Evolutionary conservation across 2,888 invertebrate species (phyloP), one percentile per base, ranked within the genome.

Genomic region (Drosophila mettleri): DNA sequence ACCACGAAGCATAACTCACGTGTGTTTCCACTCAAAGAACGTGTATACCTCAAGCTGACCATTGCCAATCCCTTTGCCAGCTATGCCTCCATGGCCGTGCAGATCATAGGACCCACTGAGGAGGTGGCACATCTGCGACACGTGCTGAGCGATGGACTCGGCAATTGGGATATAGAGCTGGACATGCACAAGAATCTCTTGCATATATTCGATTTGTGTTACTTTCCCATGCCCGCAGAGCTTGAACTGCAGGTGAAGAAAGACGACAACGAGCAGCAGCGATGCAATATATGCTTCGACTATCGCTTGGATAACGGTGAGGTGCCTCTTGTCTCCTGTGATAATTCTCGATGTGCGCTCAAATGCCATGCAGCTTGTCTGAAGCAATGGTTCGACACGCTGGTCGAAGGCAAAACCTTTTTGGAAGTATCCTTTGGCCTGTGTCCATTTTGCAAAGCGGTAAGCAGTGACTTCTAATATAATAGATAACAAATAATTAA

Each of bases 361-460:
- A 87, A 91, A 18, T 92, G 85, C 70, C 92, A 92, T 78, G 86
- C 89, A 0, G 79, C 75, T 27, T 92, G 92, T 46, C 62, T 92
- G 18, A 90, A 88, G 62, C 85, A 92, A 69, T 92, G 92, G 92
- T 92, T 92, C 51, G 79, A 89, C 16, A 91, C 90, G 1, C 65
- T 91, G 5, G 64, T 88, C 3, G 91, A 91, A 31, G 90, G 90
- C 0, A 92, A 89, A 71, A 89, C 86, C 3, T 92, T 91, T 74
- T 60, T 92, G 22, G 86, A 90, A 22, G 91, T 92, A 1, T 80
- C 91, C 3, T 90, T 92, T 48, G 92, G 92, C 0, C 48, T 76
- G 3, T 92, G 92, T 49, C 92, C 92, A 0, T 91, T 89, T 65
- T 92, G 92, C 68, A 92, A 92, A 81, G 86, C 90, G 60, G 92